Evolutionary conservation across 2,888 invertebrate genomes (phyloP), one percentile per base, ranked within the genome.

Genomic region (Euplexia lucipara): DNA sequence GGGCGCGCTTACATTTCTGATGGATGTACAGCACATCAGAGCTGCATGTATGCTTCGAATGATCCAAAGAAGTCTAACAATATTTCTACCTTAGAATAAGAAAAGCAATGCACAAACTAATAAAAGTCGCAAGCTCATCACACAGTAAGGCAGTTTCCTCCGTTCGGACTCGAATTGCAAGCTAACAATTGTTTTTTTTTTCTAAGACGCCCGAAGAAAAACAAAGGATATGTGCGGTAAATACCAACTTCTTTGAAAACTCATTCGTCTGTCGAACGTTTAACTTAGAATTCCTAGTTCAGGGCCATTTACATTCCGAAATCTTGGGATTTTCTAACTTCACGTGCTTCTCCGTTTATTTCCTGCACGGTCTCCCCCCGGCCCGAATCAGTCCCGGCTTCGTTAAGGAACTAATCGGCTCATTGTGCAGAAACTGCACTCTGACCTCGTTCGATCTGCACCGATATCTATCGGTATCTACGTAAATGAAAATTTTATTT

Each of bases 361-460:
- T 73, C 82, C 60, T 74, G 61, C 65, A 61, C 69, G 61, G 64
- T 47, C 64, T 75, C 73, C 67, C 82, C 45, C 60, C 73, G 74
- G 70, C 57, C 64, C 68, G 77, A 75, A 75, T 79, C 78, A 69
- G 76, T 63, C 64, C 67, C 67, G 81, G 83, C 75, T 90, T 91
- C 90, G 88, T 90, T 90, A 89, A 85, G 83, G 84, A 87, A 86
- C 87, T 89, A 91, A 91, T 90, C 88, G 88, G 87, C 86, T 88
- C 87, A 88, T 90, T 90, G 89, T 90, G 88, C 86, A 84, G 74
- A 70, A 78, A 70, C 83, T 88, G 87, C 88, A 87, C 85, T 86
- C 84, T 86, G 87, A 85, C 86, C 88, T 82, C 81, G 75, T 85
- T 86, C 82, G 75, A 81, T 82, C 80, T 75, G 70, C 77, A 76